A percentile compares a stretch with the other conserved stretches of the same genome.
Conservation (phyloP, 2,113 vertebrate genomes). For the Melanerpes formicivorus region DNA sequence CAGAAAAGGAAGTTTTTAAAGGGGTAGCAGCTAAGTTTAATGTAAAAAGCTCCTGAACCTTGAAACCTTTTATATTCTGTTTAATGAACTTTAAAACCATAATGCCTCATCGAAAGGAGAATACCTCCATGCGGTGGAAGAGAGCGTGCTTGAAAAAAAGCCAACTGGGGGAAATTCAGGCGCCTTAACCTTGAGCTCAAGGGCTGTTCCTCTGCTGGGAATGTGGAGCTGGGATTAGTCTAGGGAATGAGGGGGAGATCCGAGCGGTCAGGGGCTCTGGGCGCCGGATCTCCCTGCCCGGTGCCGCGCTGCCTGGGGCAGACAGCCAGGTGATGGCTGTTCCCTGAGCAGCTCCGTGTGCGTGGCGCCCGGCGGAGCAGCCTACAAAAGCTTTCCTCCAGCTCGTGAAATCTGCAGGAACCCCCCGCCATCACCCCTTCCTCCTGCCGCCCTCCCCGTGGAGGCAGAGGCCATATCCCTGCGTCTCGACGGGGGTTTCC, state of each 20-base stretch:
- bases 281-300: neutral
- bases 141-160: neutral
- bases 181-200: neutral
- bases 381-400: constrained; percentile 21
- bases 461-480: neutral
- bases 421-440: neutral
- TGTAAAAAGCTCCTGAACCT: constrained; percentile 50
- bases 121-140: neutral
- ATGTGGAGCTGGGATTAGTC: neutral
- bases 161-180: neutral
- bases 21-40: constrained; percentile 21
- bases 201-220: neutral
- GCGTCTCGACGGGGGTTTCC: neutral
- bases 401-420: neutral
- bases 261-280: neutral
- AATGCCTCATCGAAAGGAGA: constrained; percentile 54
- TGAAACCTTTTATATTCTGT: constrained; percentile 62
- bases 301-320: neutral
- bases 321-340: constrained; percentile 29
- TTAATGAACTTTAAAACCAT: constrained; percentile 63
- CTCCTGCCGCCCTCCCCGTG: neutral
- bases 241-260: neutral
- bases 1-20: constrained; percentile 35
- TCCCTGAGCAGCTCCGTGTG: neutral
- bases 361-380: neutral